These are phyloP conservation scores for Centropristis striata DNA, from an alignment of 2,113 vertebrate genomes.

Conservation along the genomic window DNA sequence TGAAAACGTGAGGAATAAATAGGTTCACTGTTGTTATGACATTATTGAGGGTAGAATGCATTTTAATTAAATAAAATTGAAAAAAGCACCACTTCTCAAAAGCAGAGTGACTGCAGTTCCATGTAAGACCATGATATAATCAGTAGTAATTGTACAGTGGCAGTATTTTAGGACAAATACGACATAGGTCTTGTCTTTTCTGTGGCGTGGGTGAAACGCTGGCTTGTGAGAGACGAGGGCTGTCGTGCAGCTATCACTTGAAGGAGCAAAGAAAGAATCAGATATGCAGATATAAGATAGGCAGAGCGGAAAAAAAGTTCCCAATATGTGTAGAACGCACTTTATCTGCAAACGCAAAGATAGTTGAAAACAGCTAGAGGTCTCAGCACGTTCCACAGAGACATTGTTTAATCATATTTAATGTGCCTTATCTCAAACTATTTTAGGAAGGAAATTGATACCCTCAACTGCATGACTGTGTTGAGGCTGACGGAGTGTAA, in stretches of 20 bases:
- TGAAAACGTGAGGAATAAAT: background rate
- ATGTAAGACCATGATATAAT: background rate
- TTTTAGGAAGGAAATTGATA: constrained; percentile 77
- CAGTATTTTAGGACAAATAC: background rate
- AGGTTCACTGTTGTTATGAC: background rate
- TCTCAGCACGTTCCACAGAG: constrained; percentile 67
- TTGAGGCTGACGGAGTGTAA: constrained; percentile 27
- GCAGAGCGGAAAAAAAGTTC: constrained; percentile 28
- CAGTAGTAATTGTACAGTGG: background rate
- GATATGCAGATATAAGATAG: constrained; percentile 55
- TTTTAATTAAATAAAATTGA: background rate
- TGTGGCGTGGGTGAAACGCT: constrained; percentile 14
- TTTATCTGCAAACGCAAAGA: constrained; percentile 73
- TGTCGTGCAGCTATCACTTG: constrained; percentile 43
- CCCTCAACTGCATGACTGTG: constrained; percentile 52
- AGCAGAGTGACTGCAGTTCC: background rate
- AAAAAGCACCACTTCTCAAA: too few species aligned
- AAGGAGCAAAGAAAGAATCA: constrained; percentile 34
- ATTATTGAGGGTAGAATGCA: background rate
- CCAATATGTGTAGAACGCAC: constrained; percentile 39
- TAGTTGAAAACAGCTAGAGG: constrained; percentile 79
- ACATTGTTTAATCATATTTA: constrained; percentile 82
- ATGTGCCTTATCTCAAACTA: constrained; percentile 80
- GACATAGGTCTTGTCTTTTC: background rate
- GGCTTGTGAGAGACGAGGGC: constrained; percentile 2